These are phyloP conservation scores for Salpingus planirostris DNA, from an alignment of 2,888 invertebrate genomes.

Conservation along the genomic window DNA sequence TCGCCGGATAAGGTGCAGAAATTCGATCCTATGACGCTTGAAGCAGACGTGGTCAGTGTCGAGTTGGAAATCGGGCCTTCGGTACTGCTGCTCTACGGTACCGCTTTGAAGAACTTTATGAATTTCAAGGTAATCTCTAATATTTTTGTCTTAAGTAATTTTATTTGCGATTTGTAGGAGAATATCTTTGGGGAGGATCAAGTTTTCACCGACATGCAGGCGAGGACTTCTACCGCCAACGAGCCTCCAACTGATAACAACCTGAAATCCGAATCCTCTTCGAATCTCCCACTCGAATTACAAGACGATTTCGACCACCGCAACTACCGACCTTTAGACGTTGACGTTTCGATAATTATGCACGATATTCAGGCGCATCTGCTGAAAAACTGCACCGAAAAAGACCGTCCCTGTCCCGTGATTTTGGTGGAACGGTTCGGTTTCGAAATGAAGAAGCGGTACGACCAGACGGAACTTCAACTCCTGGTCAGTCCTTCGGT, in stretches of 20 bases:
- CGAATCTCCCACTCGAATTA: constrained; percentile 65
- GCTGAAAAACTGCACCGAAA: constrained; percentile 82
- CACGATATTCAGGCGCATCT: constrained; percentile 95
- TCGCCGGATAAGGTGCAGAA: constrained; percentile 53
- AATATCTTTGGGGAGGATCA: constrained; percentile 98
- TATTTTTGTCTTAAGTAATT: too few species aligned
- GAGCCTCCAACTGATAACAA: constrained; percentile 32
- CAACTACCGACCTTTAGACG: constrained; percentile 80
- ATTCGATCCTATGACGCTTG: constrained; percentile 79
- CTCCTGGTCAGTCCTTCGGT: constrained; percentile 82
- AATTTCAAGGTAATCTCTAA: too few species aligned
- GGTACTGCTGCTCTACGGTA: constrained; percentile 82
- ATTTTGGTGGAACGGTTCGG: constrained; percentile 84
- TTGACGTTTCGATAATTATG: constrained; percentile 85
- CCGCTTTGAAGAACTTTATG: constrained; percentile 81
- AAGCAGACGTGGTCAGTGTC: constrained; percentile 82
- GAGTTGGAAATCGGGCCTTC: constrained; percentile 94
- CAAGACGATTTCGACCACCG: constrained; percentile 77
- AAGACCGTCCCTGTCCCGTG: constrained; percentile 86
- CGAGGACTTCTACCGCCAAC: constrained; percentile 39
- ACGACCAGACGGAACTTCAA: constrained; percentile 85
- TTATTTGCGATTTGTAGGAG: too few species aligned
- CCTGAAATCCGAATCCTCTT: constrained; percentile 53
- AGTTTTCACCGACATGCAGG: constrained; percentile 84
- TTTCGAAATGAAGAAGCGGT: constrained; percentile 95